A percentile compares a stretch with the other conserved stretches of the same genome.
Conservation (phyloP, 2,888 invertebrate genomes). For the Pollenia griseotomentosa region DNA sequence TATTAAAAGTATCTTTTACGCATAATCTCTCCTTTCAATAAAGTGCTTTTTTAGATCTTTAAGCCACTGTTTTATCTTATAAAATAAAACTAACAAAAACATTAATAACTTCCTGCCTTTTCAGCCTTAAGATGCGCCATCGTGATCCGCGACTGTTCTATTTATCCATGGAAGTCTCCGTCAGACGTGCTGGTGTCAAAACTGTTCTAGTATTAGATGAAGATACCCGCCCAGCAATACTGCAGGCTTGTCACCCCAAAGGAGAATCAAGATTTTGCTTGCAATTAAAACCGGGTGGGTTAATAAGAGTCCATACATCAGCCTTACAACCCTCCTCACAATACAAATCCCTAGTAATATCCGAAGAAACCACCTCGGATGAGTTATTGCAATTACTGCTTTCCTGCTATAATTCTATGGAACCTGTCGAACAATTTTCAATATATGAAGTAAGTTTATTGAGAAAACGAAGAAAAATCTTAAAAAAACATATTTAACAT, state of each 20-base stretch:
- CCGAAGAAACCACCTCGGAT: slow-evolving; percentile 94
- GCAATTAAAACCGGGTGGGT: slow-evolving; percentile 94
- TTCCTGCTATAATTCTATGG: slow-evolving; percentile 93
- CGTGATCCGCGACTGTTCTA: slow-evolving; percentile 96
- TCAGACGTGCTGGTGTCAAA: slow-evolving; percentile 92
- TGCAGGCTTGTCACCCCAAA: slow-evolving; percentile 96
- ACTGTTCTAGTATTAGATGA: slow-evolving; percentile 94
- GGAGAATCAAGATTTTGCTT: slow-evolving; percentile 96
- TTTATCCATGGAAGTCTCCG: slow-evolving; percentile 96
- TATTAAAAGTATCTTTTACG: too few species aligned
- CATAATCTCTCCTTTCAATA: too few species aligned
- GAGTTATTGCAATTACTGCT: slow-evolving; percentile 93
- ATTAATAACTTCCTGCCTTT: not conserved
- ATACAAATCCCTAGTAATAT: slow-evolving; percentile 95
- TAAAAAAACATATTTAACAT: not conserved
- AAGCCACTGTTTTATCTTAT: too few species aligned
- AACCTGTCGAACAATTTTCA: slow-evolving; percentile 94
- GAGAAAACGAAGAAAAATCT: not conserved
- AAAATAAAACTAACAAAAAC: too few species aligned
- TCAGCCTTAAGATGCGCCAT: slow-evolving; percentile 91
- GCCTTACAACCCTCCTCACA: slow-evolving; percentile 95
- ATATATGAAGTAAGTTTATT: slow-evolving; percentile 90
- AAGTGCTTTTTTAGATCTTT: too few species aligned
- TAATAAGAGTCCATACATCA: slow-evolving; percentile 96
- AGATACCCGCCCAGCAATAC: slow-evolving; percentile 94